phyloP scores from a whole-genome alignment of 2,797 vertebrate genomes.

The Acomys russatus region DNA sequence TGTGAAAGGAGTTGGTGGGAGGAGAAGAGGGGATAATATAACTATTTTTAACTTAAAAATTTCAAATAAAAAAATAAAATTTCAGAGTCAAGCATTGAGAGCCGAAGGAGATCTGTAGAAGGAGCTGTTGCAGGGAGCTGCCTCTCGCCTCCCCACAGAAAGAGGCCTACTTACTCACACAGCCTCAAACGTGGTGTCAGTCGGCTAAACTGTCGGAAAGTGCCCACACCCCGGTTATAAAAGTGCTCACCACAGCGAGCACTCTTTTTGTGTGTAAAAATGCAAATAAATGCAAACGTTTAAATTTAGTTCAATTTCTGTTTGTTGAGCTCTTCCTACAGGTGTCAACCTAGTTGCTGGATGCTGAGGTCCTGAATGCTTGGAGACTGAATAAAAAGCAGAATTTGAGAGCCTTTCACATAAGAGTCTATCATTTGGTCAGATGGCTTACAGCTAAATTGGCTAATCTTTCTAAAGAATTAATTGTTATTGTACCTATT shows the following conservation, averaged over 20 bases:
- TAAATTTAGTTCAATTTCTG: constrained; percentile 22
- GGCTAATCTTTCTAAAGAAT: not conserved
- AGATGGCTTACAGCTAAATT: not conserved
- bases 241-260: not conserved
- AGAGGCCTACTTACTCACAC: not conserved
- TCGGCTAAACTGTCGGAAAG: not conserved
- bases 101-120: not conserved
- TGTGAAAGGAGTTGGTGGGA: not conserved
- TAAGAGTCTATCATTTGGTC: constrained; percentile 20
- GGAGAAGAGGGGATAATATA: not conserved
- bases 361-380: not conserved
- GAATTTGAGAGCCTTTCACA: constrained; percentile 20
- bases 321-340: not conserved
- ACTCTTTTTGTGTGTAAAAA: constrained; percentile 39
- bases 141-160: not conserved
- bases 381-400: not conserved
- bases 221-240: not conserved
- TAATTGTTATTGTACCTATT: not conserved
- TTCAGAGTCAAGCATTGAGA: not conserved
- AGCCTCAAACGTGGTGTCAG: not conserved
- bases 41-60: not conserved
- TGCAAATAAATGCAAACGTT: constrained; percentile 12
- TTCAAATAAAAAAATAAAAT: not conserved
- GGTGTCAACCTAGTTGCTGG: not conserved
- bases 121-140: not conserved